Conservation (phyloP, 2,113 vertebrate genomes). For the Eulacestoma nigropectus region DNA sequence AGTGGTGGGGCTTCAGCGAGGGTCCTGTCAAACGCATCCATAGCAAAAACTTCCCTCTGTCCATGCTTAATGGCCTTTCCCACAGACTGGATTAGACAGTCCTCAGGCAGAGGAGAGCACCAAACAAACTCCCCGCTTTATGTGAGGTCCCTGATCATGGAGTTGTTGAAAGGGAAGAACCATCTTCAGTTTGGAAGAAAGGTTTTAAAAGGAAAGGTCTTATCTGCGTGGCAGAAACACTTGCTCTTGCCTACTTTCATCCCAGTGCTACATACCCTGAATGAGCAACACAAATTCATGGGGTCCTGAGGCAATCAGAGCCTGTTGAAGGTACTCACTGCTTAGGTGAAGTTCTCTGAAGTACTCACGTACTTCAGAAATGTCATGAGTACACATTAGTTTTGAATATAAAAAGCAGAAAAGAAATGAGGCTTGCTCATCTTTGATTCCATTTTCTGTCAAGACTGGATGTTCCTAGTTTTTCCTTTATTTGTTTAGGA, state of each 20-base stretch:
- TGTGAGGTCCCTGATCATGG: not conserved
- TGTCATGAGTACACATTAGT: rapidly evolving
- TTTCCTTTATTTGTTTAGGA: not conserved
- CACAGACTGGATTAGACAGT: not conserved
- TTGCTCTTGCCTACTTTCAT: not conserved
- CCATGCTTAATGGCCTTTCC: not conserved
- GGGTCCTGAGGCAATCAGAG: not conserved
- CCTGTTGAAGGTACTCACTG: not conserved
- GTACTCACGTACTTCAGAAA: not conserved
- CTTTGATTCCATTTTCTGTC: not conserved
- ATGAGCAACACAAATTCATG: not conserved
- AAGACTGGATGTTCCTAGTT: not conserved
- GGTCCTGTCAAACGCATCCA: not conserved
- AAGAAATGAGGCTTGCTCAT: not conserved
- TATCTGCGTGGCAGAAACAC: not conserved
- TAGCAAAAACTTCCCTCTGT: not conserved
- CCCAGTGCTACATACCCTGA: not conserved
- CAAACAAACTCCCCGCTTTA: not conserved
- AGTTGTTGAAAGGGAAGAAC: not conserved
- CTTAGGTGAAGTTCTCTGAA: not conserved
- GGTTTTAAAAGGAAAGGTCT: not conserved
- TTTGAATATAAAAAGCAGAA: not conserved
- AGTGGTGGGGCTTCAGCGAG: rapidly evolving
- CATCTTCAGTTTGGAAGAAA: not conserved
- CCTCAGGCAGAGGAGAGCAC: not conserved